Base-by-base conservation (phyloP, 35 echinoderm and acorn worm genomes). In the Holothuria glaberrima region DNA sequence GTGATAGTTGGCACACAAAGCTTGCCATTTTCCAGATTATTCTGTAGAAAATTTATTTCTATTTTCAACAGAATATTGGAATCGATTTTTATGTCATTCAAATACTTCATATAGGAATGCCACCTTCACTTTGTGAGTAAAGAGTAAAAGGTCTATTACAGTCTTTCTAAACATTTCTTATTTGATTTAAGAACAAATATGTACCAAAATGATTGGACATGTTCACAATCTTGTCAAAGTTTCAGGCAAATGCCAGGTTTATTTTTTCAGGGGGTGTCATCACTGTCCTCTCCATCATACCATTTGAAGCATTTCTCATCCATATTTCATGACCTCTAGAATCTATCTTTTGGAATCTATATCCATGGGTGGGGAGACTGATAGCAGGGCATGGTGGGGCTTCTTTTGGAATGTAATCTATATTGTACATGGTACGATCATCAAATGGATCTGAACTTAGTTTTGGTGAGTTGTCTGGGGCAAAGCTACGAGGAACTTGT, bases 351-450 rank as follows among this genome's bases (percentile, higher is more conserved):
- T 35, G 29, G 71, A 91, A 99, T 25, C 86, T 64, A 46, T 86
- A 99, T 17, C 97, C 97, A 86, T 65, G 87, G 5, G 25, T 83
- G 16, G 28, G 63, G 48, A 99, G 72, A 82, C 92, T 88, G 44
- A 99, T n/a, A 29, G 97, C 97, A 33, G 97, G 97, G 71, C 97
- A 99, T 17, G 75, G 88, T 14, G 88, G 36, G 30, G 62, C 68
- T 65, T 87, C 93, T 76, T 95, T 99, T 26, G 97, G 93, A 18
- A 91, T 95, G 86, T 93, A 99, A 27, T 94, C 93, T 25, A 88
- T 48, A 57, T 99, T 99, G 58, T 99, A 99, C 91, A 95, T 95
- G 9, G 97, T 99, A 68, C 97, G 97, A 60, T 99, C 97, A 72
- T 99, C 97, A 86, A 99, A 99, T 48, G 97, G 97, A 30, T 94